A percentile compares a stretch with the other conserved stretches of the same genome.
phyloP scores from a whole-genome alignment of 2,113 vertebrate species.

The Solea senegalensis region DNA sequence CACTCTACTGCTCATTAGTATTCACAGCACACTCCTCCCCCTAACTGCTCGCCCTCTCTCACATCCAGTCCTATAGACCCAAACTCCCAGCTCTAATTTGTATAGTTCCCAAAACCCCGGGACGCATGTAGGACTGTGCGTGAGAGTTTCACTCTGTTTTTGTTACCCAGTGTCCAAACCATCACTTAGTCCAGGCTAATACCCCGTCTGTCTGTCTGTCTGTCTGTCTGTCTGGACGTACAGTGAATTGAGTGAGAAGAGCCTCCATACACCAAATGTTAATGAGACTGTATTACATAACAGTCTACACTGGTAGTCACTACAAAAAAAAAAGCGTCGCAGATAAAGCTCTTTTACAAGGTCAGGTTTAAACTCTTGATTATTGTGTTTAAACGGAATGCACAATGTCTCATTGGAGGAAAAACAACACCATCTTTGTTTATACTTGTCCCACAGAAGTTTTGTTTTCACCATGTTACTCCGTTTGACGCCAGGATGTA shows the following conservation, averaged over 20 bases:
- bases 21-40: constrained; percentile 85
- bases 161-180: constrained; percentile 63
- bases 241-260: constrained; percentile 42
- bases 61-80: constrained; percentile 81
- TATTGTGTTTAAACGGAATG: too few species aligned
- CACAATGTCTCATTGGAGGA: too few species aligned
- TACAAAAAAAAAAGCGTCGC: constrained; percentile 10
- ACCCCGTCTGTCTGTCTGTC: constrained; percentile 49
- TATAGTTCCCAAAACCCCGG: constrained; percentile 80
- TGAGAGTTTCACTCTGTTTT: constrained; percentile 77
- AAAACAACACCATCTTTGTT: too few species aligned
- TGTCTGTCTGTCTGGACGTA: constrained; percentile 15
- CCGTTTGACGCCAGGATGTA: neutral
- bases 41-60: constrained; percentile 76
- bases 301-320: constrained; percentile 29
- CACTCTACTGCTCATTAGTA: constrained; percentile 85
- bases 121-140: constrained; percentile 77
- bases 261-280: constrained; percentile 32
- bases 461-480: neutral
- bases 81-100: constrained; percentile 81
- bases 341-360: constrained; percentile 25
- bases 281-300: constrained; percentile 62
- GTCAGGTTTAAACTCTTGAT: constrained; percentile 34
- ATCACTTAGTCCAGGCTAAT: constrained; percentile 63
- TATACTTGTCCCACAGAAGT: too few species aligned